Percentiles rank a stretch among this genome's conserved stretches.
Evolutionary conservation across 2,113 vertebrate species (phyloP).

Genomic region (Grammomys surdaster): DNA sequence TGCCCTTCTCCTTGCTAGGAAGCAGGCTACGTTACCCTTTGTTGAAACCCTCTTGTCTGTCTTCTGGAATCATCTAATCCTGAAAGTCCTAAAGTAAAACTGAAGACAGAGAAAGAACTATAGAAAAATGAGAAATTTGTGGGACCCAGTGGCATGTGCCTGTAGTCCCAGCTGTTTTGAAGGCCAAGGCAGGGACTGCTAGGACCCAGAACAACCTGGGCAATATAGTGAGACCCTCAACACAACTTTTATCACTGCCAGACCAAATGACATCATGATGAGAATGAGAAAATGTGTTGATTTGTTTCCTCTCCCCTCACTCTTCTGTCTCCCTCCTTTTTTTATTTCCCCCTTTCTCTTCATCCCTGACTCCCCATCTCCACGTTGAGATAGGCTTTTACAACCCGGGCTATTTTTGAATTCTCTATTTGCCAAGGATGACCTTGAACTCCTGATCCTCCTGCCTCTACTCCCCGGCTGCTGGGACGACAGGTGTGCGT

Average conservation of each 20-base stretch:
- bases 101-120: background rate
- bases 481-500: background rate
- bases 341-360: background rate
- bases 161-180: too few species aligned
- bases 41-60: background rate
- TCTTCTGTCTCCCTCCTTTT: too few species aligned
- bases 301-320: background rate
- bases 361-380: too few species aligned
- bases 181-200: background rate
- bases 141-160: too few species aligned
- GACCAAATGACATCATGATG: background rate
- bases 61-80: background rate
- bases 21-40: background rate
- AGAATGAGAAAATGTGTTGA: background rate
- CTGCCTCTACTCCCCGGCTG: background rate
- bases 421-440: background rate
- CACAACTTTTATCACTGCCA: too few species aligned
- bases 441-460: background rate
- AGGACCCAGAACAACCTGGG: too few species aligned
- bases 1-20: background rate
- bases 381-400: background rate
- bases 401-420: background rate
- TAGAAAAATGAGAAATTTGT: background rate
- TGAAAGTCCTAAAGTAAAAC: background rate
- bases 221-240: background rate